Evolutionary conservation across 2,113 vertebrate species (phyloP), one percentile per base, ranked within the genome.

Genomic region (Cavia aperea): DNA sequence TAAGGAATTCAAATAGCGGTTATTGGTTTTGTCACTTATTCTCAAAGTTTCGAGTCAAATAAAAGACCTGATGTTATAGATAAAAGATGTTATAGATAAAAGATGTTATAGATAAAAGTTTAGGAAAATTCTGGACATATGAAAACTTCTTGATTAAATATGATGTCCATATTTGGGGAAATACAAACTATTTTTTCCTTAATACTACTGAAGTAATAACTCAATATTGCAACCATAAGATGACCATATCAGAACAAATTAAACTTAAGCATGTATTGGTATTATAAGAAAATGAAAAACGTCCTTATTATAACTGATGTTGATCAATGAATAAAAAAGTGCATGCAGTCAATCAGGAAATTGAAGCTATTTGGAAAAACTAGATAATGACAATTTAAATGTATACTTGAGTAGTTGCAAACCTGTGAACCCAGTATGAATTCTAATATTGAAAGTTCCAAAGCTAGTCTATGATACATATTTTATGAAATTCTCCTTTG

Each of bases 401-500:
- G 21, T 51, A 54, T 21, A 73, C 43, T 56, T 93, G 63, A 91
- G 88, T 79, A 73, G 24, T 31, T 89, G 24, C 16, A 68, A 95
- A 68, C 2, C 26, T 93, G 51, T 8, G 16, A 49, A 89, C 46
- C 19, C 36, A 86, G 46, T 78, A 46, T 86, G 81, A 39, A 6
- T 78, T 94, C 31, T 88, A 91, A 88, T 94, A 88, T 12, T 93
- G 68, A 95, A 95, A 84, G 54, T 83, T 82, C 72, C 65, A 94
- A 85, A 91, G 56, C 26, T 87, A 70, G 36, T 82, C 63, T 92
- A 70, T 88, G 73, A 88, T 89, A 88, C 70, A 91, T 93, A 94
- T 77, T 96, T 93, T 81, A 90, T 93, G 77, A 91, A 91, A 88
- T 94, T 95, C 18, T 94, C 79, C 72, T 96, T 91, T 86, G 73